These are phyloP conservation scores for Gasterosteus nipponicus DNA, from an alignment of 2,113 vertebrate genomes.

Conservation along the genomic window DNA sequence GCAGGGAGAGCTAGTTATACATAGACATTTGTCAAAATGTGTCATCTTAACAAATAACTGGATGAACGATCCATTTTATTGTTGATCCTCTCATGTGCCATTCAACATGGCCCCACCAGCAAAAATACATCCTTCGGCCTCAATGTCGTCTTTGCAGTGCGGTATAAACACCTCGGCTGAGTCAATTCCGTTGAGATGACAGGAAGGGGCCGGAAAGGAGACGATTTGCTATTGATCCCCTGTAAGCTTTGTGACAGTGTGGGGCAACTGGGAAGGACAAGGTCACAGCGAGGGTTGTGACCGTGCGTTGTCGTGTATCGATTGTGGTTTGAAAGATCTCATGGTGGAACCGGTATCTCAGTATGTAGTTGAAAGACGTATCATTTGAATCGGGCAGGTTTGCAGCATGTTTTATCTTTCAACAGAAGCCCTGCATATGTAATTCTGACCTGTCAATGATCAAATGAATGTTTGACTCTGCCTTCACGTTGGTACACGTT, in stretches of 20 bases:
- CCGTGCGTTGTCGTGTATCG: conserved; percentile 51
- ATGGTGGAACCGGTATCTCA: conserved; percentile 41
- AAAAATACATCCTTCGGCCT: background rate
- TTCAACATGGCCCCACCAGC: background rate
- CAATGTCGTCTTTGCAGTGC: conserved; percentile 2
- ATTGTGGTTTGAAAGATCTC: conserved; percentile 54
- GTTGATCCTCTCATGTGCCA: background rate
- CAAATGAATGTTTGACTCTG: background rate
- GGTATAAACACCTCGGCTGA: background rate
- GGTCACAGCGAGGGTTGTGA: conserved; percentile 53
- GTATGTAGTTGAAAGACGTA: conserved; percentile 4
- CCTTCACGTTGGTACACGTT: background rate
- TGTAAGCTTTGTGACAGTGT: conserved; percentile 36
- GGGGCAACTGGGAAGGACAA: conserved; percentile 46
- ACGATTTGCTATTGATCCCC: conserved; percentile 51
- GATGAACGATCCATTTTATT: background rate
- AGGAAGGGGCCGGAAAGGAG: conserved; percentile 20
- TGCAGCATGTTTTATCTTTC: background rate
- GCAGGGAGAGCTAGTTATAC: background rate
- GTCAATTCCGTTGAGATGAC: conserved; percentile 5
- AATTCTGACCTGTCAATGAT: background rate
- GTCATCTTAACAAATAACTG: conserved; percentile 15
- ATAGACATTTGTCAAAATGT: background rate
- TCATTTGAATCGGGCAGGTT: background rate
- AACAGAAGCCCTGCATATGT: background rate